phyloP scores from a whole-genome alignment of 2,888 invertebrate genomes.

The Nemotelus pantherinus region DNA sequence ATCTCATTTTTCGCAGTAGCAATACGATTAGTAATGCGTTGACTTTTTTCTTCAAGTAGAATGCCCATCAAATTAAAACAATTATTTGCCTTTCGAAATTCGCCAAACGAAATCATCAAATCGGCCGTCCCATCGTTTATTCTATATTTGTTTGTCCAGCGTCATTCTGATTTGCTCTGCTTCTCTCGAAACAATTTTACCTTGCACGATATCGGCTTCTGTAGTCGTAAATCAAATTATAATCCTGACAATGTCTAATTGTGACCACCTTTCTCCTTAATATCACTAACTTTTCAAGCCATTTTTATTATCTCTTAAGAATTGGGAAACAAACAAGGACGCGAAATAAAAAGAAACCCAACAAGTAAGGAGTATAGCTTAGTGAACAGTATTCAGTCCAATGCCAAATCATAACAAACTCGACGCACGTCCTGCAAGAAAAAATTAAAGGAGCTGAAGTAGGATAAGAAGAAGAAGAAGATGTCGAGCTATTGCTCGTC shows the following conservation, averaged over 20 bases:
- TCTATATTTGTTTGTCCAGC: too few species aligned
- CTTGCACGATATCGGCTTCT: background rate
- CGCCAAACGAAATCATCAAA: too few species aligned
- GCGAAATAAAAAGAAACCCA: background rate
- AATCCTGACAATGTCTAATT: conserved; percentile 44
- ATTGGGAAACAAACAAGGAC: background rate
- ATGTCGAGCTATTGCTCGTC: conserved; percentile 26
- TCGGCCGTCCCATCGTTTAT: too few species aligned
- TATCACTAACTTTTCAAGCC: conserved; percentile 39
- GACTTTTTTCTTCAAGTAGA: too few species aligned
- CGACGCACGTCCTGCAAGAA: conserved; percentile 33
- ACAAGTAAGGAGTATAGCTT: background rate
- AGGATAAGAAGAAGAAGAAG: conserved; percentile 13
- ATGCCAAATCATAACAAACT: conserved; percentile 36
- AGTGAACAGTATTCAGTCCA: conserved; percentile 2
- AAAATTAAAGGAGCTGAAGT: background rate
- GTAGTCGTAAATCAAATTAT: conserved; percentile 37
- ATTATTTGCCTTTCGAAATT: too few species aligned
- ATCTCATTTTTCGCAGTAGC: too few species aligned
- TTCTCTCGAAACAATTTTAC: too few species aligned
- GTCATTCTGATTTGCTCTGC: too few species aligned
- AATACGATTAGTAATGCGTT: too few species aligned
- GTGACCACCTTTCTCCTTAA: conserved; percentile 38
- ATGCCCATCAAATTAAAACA: too few species aligned
- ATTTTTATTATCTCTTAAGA: conserved; percentile 31